Evolutionary conservation across 2,888 invertebrate genomes (phyloP), one percentile per base, ranked within the genome.

Genomic region (Melolontha melolontha): DNA sequence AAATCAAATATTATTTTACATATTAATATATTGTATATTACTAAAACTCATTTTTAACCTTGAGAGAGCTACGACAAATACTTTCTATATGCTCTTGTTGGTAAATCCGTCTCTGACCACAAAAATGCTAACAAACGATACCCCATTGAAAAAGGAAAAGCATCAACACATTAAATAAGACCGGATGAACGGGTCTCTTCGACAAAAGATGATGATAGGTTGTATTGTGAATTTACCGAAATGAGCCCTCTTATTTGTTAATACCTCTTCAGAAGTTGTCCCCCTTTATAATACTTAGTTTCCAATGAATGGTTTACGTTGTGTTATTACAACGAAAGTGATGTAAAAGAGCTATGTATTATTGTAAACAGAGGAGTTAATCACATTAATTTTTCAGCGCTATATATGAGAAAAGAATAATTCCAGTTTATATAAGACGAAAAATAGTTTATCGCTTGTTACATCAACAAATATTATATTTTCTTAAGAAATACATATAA

Each of bases 171-270:
- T 70, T 64, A 69, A 64, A 68, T 52, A 29, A 40, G 54, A 71
- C 70, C 62, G 66, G 71, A 69, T 65, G 52, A 69, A 69, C 69
- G 67, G 57, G 72, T 70, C 72, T 69, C 70, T 66, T 65, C 63
- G 67, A 69, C 34, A 70, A 71, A 71, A 70, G 72, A 63, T 70
- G 72, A 72, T 72, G 72, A 72, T 70, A 70, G 72, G 72, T 70
- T 70, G 68, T 44, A 68, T 68, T 71, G 71, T 70, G 68, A 70
- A 67, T 72, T 70, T 70, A 69, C 65, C 57, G 40, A 70, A 72
- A 72, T 72, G 69, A 70, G 72, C 72, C 72, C 72, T 70, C 72
- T 72, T 66, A 67, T 70, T 70, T 72, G 70, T 72, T 72, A 68
- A 67, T 72, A 52, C 69, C 67, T 54, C 66, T 66, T 54, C 47